A percentile compares a stretch with the other conserved stretches of the same genome.
Conservation (phyloP, 1,140 invertebrate species). For the Halyomorpha halys region DNA sequence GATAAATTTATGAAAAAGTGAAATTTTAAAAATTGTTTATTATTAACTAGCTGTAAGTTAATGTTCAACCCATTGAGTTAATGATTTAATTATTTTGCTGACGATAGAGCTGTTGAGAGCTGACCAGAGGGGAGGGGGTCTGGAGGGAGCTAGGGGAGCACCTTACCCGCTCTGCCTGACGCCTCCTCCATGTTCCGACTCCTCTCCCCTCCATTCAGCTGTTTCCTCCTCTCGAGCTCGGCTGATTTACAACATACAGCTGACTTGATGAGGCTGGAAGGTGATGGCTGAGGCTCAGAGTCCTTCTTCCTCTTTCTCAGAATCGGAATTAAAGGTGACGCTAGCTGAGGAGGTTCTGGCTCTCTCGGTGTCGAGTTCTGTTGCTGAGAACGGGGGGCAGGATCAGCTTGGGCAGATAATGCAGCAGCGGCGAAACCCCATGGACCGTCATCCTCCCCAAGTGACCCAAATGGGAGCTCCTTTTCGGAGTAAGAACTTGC, state of each 20-base stretch:
- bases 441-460: constrained; percentile 39
- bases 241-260: constrained; percentile 51
- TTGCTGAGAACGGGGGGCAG: neutral
- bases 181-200: constrained; percentile 13
- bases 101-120: constrained; percentile 13
- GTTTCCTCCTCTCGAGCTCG: constrained; percentile 34
- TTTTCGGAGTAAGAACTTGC: constrained; percentile 24
- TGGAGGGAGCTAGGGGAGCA: constrained; percentile 22
- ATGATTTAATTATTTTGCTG: too few species aligned
- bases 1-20: too few species aligned
- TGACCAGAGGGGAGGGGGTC: constrained; percentile 21
- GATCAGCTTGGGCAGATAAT: neutral
- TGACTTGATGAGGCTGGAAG: constrained; percentile 49
- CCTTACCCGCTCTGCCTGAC: constrained; percentile 12
- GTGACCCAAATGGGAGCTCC: constrained; percentile 31
- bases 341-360: neutral
- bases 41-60: too few species aligned
- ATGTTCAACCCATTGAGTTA: too few species aligned
- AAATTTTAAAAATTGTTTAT: too few species aligned
- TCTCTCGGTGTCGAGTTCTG: neutral
- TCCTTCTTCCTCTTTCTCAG: constrained; percentile 35
- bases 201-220: constrained; percentile 14
- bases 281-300: constrained; percentile 32
- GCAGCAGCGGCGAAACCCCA: constrained; percentile 64
- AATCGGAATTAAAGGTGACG: neutral